A percentile compares a stretch with the other conserved stretches of the same genome.
These are phyloP conservation scores for Pampusana beccarii DNA, from an alignment of 2,113 vertebrate genomes.

Conservation along the genomic window DNA sequence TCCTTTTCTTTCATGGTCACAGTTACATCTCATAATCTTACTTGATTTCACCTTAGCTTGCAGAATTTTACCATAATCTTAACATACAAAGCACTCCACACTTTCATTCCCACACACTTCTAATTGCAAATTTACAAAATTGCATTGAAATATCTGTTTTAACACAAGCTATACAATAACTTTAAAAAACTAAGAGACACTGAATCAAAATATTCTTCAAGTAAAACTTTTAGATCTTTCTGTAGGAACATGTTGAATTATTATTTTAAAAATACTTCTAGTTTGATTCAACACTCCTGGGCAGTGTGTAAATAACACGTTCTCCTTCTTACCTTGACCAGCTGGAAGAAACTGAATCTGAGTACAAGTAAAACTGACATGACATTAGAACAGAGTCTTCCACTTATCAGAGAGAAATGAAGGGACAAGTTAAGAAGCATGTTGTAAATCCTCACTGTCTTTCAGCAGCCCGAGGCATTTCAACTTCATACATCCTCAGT, in stretches of 20 bases:
- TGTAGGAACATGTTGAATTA: neutral
- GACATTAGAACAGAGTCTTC: neutral
- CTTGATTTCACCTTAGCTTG: neutral
- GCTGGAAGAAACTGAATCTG: neutral
- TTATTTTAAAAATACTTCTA: neutral
- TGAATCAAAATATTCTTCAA: neutral
- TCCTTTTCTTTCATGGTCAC: neutral
- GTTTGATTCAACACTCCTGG: neutral
- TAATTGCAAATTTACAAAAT: neutral
- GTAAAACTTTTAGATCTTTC: neutral
- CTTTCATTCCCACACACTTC: neutral
- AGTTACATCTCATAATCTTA: neutral
- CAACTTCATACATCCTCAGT: neutral
- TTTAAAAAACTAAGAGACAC: neutral
- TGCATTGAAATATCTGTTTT: neutral
- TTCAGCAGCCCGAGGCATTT: neutral
- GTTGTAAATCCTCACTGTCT: neutral
- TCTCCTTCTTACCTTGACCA: neutral
- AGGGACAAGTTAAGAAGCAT: neutral
- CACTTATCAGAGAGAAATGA: neutral
- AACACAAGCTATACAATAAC: neutral
- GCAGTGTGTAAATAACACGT: neutral
- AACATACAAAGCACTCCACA: fast-evolving
- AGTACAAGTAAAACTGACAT: neutral
- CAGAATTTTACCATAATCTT: neutral